Conservation (phyloP, 2,888 invertebrate genomes). For the Acheta domesticus region DNA sequence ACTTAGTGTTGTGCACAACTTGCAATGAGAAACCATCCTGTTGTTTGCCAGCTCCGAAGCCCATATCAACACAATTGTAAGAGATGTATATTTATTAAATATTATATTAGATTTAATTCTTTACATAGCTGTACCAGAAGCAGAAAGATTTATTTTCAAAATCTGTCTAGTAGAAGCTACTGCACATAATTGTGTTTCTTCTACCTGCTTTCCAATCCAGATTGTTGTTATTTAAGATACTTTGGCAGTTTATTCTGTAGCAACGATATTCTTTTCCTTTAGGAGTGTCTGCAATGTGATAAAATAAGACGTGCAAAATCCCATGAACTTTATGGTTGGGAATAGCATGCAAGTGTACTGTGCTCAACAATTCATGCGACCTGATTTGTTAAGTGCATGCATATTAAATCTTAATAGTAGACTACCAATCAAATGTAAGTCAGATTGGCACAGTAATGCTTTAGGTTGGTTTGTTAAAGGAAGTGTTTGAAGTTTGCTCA, state of each 20-base stretch:
- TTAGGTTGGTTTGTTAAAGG: neutral
- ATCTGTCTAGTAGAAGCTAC: neutral
- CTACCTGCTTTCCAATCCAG: neutral
- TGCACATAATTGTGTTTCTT: neutral
- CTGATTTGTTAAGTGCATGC: neutral
- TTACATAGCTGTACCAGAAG: neutral
- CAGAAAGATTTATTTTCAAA: neutral
- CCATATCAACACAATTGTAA: neutral
- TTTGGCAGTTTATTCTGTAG: neutral
- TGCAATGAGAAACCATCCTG: no score
- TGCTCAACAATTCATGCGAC: neutral
- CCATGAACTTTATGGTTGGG: no score
- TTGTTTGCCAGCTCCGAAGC: neutral
- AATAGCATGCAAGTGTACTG: no score
- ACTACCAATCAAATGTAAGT: no score
- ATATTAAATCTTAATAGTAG: neutral
- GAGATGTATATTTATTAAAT: constrained; percentile 11
- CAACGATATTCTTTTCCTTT: neutral
- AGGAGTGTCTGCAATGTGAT: neutral
- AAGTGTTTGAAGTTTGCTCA: neutral
- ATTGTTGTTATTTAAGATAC: constrained; percentile 3
- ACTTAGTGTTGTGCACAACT: no score
- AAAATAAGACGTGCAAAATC: neutral
- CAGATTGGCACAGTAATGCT: no score
- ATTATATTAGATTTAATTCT: neutral